A percentile compares a stretch with the other conserved stretches of the same genome.
Evolutionary conservation across 2,888 invertebrate species (phyloP).

Genomic region (Lysandra bellargus): DNA sequence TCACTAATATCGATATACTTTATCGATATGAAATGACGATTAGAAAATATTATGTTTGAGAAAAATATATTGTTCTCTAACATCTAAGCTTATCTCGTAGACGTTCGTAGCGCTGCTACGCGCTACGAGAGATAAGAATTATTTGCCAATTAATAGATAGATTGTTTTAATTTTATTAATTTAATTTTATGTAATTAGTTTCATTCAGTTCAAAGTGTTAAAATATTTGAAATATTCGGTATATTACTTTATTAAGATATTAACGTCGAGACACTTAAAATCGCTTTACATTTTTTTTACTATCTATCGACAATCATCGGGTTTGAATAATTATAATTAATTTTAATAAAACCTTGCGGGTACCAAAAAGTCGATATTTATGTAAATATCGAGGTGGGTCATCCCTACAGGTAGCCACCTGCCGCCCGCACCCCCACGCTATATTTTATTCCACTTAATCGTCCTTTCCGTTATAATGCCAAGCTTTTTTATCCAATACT

Average conservation of each 20-base stretch:
- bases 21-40: slow-evolving; percentile 14
- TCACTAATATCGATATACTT: slow-evolving; percentile 47
- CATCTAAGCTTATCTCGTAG: background rate
- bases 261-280: background rate
- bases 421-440: slow-evolving; percentile 78
- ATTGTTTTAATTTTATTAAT: no score
- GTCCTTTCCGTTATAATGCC: slow-evolving; percentile 79
- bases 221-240: no score
- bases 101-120: background rate
- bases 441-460: slow-evolving; percentile 80
- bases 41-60: background rate
- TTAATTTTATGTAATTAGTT: no score
- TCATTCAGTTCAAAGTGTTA: no score
- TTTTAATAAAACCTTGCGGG: background rate
- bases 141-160: background rate
- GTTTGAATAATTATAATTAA: background rate
- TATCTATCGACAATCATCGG: background rate
- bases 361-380: slow-evolving; percentile 36
- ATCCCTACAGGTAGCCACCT: slow-evolving; percentile 71
- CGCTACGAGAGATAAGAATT: background rate
- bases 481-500: slow-evolving; percentile 74
- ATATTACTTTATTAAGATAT: no score
- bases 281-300: background rate
- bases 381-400: slow-evolving; percentile 43
- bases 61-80: background rate